phyloP scores from a whole-genome alignment of 37 sponge, comb jelly and placozoan genomes.

The Hormiphora californensis region DNA sequence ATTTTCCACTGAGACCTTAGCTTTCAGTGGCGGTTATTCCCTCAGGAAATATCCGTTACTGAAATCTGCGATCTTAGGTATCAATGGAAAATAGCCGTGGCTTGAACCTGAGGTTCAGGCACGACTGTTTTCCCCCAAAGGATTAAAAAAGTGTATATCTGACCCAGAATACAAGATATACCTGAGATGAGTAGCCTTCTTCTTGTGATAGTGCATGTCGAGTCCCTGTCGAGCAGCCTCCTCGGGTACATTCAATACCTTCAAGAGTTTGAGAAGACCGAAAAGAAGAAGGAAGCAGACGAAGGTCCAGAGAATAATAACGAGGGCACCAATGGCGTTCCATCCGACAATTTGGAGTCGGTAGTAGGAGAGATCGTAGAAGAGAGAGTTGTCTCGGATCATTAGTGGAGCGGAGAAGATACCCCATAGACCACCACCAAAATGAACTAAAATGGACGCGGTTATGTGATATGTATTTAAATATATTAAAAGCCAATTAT shows the following conservation, averaged over 20 bases:
- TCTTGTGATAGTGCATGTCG: neutral
- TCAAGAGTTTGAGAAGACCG: neutral
- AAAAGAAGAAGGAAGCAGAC: neutral
- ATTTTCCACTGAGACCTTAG: too few species aligned
- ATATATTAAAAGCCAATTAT: neutral
- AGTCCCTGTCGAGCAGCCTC: neutral
- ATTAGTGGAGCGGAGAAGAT: neutral
- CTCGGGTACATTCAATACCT: neutral
- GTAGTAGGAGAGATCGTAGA: slow-evolving; percentile 7
- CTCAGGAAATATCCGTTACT: too few species aligned
- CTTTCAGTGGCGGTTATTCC: too few species aligned
- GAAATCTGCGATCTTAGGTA: too few species aligned
- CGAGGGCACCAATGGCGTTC: neutral
- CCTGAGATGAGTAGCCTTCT: too few species aligned
- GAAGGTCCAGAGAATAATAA: neutral
- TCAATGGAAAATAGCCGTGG: too few species aligned
- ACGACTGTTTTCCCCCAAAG: too few species aligned
- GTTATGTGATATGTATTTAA: neutral
- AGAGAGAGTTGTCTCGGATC: neutral
- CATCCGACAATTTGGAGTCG: neutral
- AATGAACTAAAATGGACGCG: neutral
- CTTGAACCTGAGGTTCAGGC: too few species aligned
- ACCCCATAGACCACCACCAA: neutral
- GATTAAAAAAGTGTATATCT: too few species aligned
- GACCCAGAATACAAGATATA: too few species aligned